Conservation (phyloP, 2,113 vertebrate species). For the Zootoca vivipara region DNA sequence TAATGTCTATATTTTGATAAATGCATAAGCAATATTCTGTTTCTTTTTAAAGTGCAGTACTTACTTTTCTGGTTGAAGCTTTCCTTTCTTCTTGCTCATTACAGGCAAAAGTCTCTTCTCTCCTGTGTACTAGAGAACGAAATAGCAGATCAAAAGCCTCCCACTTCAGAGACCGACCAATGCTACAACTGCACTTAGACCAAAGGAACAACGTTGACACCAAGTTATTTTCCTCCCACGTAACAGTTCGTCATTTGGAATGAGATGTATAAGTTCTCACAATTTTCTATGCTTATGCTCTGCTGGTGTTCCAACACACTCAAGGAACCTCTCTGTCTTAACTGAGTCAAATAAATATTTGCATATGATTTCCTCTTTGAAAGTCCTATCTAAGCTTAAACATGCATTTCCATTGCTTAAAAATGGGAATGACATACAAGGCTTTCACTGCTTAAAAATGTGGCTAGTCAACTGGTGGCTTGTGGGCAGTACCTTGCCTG, state of each 20-base stretch:
- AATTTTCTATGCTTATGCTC: too few relatives aligned
- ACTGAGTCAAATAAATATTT: neutral
- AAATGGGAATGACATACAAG: neutral
- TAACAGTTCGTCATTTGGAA: slow-evolving; percentile 1
- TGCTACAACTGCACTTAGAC: neutral
- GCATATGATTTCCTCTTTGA: too few relatives aligned
- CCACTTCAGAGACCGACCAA: neutral
- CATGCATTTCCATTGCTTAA: neutral
- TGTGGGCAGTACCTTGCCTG: neutral
- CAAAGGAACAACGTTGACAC: neutral
- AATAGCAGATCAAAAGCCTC: slow-evolving; percentile 25
- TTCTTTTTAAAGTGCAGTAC: slow-evolving; percentile 47
- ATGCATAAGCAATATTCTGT: neutral
- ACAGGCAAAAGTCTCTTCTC: slow-evolving; percentile 76
- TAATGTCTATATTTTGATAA: neutral
- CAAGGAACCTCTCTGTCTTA: neutral
- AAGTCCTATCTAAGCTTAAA: neutral
- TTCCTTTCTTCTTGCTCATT: slow-evolving; percentile 80
- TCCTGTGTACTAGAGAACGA: slow-evolving; percentile 68
- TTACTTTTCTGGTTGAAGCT: slow-evolving; percentile 81
- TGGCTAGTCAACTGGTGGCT: neutral
- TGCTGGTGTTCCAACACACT: neutral
- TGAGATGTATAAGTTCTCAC: neutral
- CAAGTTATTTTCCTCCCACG: neutral
- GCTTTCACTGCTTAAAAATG: neutral